Evolutionary conservation across 2,113 vertebrate species (phyloP).

Genomic region (Herpailurus yagouaroundi): DNA sequence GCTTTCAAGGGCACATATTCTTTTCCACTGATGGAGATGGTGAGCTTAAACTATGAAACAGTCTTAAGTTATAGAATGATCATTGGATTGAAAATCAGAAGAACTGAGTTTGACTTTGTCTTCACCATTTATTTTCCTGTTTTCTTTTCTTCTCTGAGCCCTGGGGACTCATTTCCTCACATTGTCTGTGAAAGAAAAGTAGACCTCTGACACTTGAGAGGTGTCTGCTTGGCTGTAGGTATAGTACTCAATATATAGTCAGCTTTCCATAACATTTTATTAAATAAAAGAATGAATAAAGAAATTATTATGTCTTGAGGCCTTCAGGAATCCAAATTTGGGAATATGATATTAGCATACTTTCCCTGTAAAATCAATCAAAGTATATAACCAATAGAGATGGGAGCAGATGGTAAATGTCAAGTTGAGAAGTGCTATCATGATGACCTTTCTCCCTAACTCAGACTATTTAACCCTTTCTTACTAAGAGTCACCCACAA

Average conservation of each 20-base stretch:
- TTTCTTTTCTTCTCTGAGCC: background rate
- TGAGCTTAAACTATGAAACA: background rate
- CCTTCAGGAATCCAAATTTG: background rate
- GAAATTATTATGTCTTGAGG: background rate
- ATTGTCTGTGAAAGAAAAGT: background rate
- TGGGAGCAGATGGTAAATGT: background rate
- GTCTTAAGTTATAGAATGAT: background rate
- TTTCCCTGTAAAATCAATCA: background rate
- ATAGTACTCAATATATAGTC: background rate
- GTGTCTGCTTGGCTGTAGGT: background rate
- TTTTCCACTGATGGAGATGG: background rate
- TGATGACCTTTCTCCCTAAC: background rate
- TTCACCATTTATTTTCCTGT: background rate
- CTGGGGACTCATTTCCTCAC: background rate
- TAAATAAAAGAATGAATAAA: background rate
- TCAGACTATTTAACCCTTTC: background rate
- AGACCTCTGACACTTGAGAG: background rate
- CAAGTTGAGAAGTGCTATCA: background rate
- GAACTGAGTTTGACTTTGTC: background rate
- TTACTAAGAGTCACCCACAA: background rate
- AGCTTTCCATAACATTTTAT: background rate
- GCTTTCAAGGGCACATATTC: background rate
- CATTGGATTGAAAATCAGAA: slow-evolving; percentile 23
- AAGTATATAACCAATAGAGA: background rate
- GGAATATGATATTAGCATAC: background rate